phyloP scores from a whole-genome alignment of 2,797 vertebrate genomes.

The Leuciscus waleckii region DNA sequence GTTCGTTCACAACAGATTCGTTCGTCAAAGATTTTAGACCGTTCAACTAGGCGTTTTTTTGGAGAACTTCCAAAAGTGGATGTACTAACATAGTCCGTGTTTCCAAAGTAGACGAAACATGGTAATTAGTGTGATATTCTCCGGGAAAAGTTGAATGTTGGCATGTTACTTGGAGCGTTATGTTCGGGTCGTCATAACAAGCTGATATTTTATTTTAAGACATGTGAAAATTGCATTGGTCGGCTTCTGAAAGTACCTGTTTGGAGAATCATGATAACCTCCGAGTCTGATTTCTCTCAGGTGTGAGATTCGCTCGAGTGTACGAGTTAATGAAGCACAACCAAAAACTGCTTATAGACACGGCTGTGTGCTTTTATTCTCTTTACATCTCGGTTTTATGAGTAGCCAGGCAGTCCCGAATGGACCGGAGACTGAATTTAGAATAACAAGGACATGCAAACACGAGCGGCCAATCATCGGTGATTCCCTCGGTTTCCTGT shows the following conservation, averaged over 20 bases:
- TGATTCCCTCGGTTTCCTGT: not conserved
- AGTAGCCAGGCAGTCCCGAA: not conserved
- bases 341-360: not conserved
- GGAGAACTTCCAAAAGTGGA: not conserved
- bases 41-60: no score
- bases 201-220: slow-evolving; percentile 20
- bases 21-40: not conserved
- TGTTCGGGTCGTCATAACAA: not conserved
- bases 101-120: not conserved
- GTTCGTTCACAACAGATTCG: not conserved
- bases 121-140: not conserved
- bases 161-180: not conserved
- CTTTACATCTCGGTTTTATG: not conserved
- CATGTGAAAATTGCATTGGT: not conserved
- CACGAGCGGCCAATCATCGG: not conserved
- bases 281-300: slow-evolving; percentile 25
- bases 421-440: not conserved
- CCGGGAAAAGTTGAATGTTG: not conserved
- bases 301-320: not conserved
- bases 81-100: not conserved
- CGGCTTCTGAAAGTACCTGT: slow-evolving; percentile 17
- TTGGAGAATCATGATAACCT: slow-evolving; percentile 13
- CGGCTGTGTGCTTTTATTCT: not conserved
- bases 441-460: slow-evolving; percentile 14
- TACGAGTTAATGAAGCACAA: slow-evolving; percentile 14